Percentiles rank a stretch among this genome's conserved stretches.
Conservation (phyloP, 2,797 vertebrate genomes). For the Emys orbicularis region DNA sequence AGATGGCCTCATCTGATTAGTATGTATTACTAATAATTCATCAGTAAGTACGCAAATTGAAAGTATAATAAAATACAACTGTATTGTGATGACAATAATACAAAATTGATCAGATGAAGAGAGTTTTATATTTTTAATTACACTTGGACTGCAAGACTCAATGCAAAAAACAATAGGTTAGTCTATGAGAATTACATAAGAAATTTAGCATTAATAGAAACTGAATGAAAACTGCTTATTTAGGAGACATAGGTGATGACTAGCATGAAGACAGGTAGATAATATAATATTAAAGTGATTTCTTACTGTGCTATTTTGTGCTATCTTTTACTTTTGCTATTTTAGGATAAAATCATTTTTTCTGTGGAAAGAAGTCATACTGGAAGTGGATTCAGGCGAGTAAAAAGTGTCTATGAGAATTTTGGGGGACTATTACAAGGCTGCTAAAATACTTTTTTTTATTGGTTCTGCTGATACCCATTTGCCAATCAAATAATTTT, state of each 20-base stretch:
- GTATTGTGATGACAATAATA: not conserved
- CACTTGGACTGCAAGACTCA: not conserved
- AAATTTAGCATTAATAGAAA: not conserved
- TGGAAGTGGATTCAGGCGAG: not conserved
- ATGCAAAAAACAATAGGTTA: conserved; percentile 12
- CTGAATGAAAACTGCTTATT: not conserved
- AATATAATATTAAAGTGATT: not conserved
- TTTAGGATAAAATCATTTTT: conserved; percentile 13
- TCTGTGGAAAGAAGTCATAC: conserved; percentile 18
- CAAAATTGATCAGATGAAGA: not conserved
- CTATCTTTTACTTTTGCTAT: not conserved
- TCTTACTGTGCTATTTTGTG: conserved; percentile 4
- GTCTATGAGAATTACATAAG: not conserved
- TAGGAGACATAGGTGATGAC: not conserved
- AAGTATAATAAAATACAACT: conserved; percentile 24
- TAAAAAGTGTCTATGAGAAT: not conserved
- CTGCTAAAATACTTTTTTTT: conserved; percentile 12
- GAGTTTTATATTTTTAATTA: not conserved
- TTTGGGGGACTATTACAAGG: not conserved
- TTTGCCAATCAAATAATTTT: conserved; percentile 54
- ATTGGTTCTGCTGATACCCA: conserved; percentile 41
- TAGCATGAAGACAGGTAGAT: not conserved
- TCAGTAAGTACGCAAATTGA: not conserved
- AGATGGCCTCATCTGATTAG: not conserved
- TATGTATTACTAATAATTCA: not conserved